Conservation (phyloP, 2,113 vertebrate species). For the Oophaga pumilio region DNA sequence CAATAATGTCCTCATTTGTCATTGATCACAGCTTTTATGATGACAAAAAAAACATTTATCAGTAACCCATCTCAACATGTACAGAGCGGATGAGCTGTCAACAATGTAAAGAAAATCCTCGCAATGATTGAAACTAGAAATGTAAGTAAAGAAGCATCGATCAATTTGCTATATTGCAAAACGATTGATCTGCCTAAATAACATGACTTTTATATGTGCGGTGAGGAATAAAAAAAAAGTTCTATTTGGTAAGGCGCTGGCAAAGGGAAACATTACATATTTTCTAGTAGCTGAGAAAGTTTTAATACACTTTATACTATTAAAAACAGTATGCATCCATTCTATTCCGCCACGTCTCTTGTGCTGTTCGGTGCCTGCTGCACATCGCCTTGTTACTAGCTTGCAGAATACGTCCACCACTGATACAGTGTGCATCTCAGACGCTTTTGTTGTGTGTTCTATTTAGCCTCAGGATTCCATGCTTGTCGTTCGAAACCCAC, state of each 20-base stretch:
- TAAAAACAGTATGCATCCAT: not conserved
- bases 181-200: too few relatives aligned
- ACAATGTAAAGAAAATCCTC: too few relatives aligned
- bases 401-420: not conserved
- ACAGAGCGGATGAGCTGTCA: too few relatives aligned
- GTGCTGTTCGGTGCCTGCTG: not conserved
- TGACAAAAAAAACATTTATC: too few relatives aligned
- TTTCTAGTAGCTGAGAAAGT: not conserved
- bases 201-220: too few relatives aligned
- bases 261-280: not conserved
- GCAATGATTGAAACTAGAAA: too few relatives aligned
- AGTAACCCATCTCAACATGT: too few relatives aligned
- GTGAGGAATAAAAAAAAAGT: too few relatives aligned
- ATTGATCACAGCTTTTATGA: too few relatives aligned
- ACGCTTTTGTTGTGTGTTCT: constrained; percentile 59
- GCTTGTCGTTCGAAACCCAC: constrained; percentile 25
- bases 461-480: constrained; percentile 61
- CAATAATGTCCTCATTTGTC: too few relatives aligned
- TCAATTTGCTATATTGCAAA: too few relatives aligned
- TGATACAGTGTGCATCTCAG: not conserved
- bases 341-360: not conserved
- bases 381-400: not conserved
- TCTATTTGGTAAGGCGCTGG: not conserved
- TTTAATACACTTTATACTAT: not conserved
- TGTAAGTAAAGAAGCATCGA: too few relatives aligned